phyloP scores from a whole-genome alignment of 2,888 invertebrate genomes.

The Oxyscelio sp. region DNA sequence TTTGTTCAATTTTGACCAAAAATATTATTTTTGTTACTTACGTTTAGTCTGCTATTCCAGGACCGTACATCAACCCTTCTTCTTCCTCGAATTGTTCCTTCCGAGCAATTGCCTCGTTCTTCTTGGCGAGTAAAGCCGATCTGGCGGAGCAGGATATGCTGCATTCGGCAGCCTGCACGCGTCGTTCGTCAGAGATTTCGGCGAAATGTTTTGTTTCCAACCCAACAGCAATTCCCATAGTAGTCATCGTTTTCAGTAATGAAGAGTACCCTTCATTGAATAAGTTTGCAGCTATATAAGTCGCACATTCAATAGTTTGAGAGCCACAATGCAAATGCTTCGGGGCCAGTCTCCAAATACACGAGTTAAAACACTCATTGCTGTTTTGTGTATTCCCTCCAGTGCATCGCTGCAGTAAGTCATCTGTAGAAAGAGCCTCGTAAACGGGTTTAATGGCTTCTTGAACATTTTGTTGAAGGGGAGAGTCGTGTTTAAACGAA shows the following conservation, averaged over 20 bases:
- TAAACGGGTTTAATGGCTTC: no score
- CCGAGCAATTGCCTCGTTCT: slow-evolving; percentile 18
- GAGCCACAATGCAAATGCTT: no score
- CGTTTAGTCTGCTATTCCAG: no score
- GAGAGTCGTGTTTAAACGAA: slow-evolving; percentile 1
- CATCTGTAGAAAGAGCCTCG: no score
- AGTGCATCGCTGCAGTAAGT: no score
- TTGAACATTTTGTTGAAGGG: background rate
- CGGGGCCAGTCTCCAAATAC: no score
- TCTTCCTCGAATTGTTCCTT: slow-evolving; percentile 10
- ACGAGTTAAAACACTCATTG: slow-evolving; percentile 5
- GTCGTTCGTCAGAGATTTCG: background rate
- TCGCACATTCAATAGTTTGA: slow-evolving; percentile 9
- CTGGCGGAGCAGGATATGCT: slow-evolving; percentile 14
- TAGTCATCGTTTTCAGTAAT: background rate
- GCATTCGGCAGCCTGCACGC: no score
- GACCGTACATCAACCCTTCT: no score
- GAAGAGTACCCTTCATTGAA: no score
- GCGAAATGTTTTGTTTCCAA: background rate
- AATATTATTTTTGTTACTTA: slow-evolving; percentile 30
- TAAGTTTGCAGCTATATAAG: slow-evolving; percentile 1
- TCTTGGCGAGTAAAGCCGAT: slow-evolving; percentile 18
- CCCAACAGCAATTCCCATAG: background rate
- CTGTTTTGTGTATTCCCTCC: no score
- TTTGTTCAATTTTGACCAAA: slow-evolving; percentile 29